These are phyloP conservation scores for Anabas testudineus DNA, from an alignment of 2,797 vertebrate species.

Conservation along the genomic window DNA sequence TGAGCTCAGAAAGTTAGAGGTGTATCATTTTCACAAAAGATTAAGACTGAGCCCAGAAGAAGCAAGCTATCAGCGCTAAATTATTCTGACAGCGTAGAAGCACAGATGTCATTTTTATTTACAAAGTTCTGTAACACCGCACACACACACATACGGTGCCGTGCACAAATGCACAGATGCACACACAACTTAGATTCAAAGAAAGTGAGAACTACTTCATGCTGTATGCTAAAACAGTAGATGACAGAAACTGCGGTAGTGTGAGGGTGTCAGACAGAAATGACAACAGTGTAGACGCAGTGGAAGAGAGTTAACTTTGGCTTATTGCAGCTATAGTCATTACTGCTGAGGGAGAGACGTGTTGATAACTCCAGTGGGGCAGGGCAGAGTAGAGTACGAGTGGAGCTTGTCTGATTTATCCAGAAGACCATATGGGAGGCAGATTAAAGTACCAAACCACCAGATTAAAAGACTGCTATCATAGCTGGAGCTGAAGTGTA, in stretches of 20 bases:
- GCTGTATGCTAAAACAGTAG: slow-evolving; percentile 2
- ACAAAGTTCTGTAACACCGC: slow-evolving; percentile 14
- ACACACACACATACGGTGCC: neutral
- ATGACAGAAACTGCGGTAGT: slow-evolving; percentile 17
- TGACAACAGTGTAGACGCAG: slow-evolving; percentile 15
- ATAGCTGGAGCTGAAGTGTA: slow-evolving; percentile 38
- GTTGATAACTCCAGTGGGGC: slow-evolving; percentile 50
- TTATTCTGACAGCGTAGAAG: slow-evolving; percentile 50
- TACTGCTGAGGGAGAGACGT: slow-evolving; percentile 40
- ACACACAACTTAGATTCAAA: slow-evolving; percentile 5
- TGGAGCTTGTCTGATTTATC: slow-evolving; percentile 69
- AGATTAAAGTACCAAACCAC: slow-evolving; percentile 76
- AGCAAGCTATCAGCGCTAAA: slow-evolving; percentile 33
- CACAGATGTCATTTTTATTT: slow-evolving; percentile 37
- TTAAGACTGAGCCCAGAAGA: slow-evolving; percentile 30
- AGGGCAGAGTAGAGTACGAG: slow-evolving; percentile 37
- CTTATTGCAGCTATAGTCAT: slow-evolving; percentile 48
- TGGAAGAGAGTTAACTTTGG: slow-evolving; percentile 30
- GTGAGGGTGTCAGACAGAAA: slow-evolving; percentile 28
- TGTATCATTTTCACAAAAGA: slow-evolving; percentile 26
- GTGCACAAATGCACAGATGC: slow-evolving; percentile 6
- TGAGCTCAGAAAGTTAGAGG: slow-evolving; percentile 21
- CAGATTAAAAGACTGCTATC: slow-evolving; percentile 76
- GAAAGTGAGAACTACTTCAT: slow-evolving; percentile 17
- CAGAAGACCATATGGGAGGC: slow-evolving; percentile 75